phyloP scores from a whole-genome alignment of 2,888 invertebrate species.

The Spisula subtruncata region DNA sequence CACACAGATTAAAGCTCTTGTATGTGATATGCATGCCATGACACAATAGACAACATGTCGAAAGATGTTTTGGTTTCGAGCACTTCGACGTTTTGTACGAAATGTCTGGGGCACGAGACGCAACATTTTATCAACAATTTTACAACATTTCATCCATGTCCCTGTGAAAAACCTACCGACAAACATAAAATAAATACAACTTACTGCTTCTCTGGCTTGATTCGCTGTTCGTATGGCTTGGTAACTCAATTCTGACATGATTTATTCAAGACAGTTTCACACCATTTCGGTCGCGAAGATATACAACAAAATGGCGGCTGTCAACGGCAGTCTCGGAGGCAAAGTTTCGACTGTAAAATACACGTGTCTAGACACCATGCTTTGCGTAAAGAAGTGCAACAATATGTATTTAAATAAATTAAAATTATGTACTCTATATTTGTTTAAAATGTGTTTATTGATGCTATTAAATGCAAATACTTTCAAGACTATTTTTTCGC shows the following conservation, averaged over 20 bases:
- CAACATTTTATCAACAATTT: not conserved
- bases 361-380: not conserved
- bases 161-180: not conserved
- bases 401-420: not conserved
- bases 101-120: not conserved
- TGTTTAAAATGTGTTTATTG: not conserved
- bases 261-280: conserved; percentile 9
- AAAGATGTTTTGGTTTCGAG: not conserved
- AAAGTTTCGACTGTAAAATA: not conserved
- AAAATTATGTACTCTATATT: not conserved
- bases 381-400: not conserved
- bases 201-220: conserved; percentile 87
- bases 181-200: conserved; percentile 41
- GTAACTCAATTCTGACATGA: conserved; percentile 86
- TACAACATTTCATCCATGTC: not conserved
- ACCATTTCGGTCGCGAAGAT: conserved; percentile 80
- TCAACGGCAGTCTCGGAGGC: conserved; percentile 64
- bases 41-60: no score
- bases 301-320: conserved; percentile 81
- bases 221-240: conserved; percentile 87
- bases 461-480: not conserved
- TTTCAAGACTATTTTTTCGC: not conserved
- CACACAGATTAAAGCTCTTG: no score
- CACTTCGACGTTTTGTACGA: not conserved
- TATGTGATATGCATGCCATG: no score